Percentiles rank a stretch among this genome's conserved stretches.
phyloP scores from a whole-genome alignment of 2,888 invertebrate genomes.

The Tipula helvola region DNA sequence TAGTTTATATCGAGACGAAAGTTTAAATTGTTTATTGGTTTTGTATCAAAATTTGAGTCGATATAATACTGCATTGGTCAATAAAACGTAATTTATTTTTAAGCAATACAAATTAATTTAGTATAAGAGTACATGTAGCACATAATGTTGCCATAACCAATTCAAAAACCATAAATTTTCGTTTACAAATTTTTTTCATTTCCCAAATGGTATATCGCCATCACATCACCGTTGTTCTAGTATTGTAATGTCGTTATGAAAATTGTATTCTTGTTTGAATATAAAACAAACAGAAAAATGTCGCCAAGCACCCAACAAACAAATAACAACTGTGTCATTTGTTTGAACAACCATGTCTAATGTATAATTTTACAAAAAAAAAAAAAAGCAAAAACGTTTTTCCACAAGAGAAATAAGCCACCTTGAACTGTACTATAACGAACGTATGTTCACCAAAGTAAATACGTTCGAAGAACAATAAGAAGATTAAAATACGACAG shows the following conservation, averaged over 20 bases:
- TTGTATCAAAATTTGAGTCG: not conserved
- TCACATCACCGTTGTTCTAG: not conserved
- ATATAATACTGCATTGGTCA: not conserved
- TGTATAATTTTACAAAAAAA: not conserved
- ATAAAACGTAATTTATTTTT: not conserved
- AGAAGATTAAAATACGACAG: not conserved
- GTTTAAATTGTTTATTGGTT: not conserved
- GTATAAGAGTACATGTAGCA: not conserved
- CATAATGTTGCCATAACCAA: not conserved
- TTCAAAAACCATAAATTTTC: not conserved
- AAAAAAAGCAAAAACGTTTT: not conserved
- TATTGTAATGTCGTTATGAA: not conserved
- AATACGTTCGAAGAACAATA: not conserved
- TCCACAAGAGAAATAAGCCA: not conserved
- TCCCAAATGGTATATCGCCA: not conserved
- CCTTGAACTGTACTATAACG: not conserved
- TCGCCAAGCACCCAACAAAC: not conserved
- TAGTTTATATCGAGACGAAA: not conserved
- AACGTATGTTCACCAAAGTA: not conserved
- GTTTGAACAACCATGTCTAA: not conserved
- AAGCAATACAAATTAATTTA: not conserved
- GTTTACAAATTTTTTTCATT: not conserved
- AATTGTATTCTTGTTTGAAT: not conserved
- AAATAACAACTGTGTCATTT: not conserved
- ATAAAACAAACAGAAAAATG: not conserved